These are phyloP conservation scores for Salticus scenicus DNA, from an alignment of 2,888 invertebrate genomes.

Conservation along the genomic window DNA sequence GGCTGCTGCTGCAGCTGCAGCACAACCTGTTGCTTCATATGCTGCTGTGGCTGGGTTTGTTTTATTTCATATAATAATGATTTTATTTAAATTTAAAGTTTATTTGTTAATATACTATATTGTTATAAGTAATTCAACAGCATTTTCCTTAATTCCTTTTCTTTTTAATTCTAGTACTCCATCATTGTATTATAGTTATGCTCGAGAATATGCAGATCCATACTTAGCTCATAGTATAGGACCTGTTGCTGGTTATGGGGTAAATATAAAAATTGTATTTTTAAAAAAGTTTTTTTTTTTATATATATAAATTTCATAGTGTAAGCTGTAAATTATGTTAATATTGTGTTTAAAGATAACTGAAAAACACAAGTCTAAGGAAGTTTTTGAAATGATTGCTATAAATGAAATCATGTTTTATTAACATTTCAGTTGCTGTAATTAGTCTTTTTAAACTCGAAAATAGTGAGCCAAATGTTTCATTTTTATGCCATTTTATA, in stretches of 20 bases:
- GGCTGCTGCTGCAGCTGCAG: conserved; percentile 74
- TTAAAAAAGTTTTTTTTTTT: too few relatives aligned
- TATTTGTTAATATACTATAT: background rate
- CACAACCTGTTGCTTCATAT: conserved; percentile 73
- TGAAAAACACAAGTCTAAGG: too few relatives aligned
- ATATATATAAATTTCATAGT: too few relatives aligned
- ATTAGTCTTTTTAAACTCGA: too few relatives aligned
- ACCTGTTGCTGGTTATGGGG: conserved; percentile 97
- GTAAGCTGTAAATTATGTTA: too few relatives aligned
- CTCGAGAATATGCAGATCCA: conserved; percentile 90
- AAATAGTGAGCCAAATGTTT: too few relatives aligned
- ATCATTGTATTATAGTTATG: conserved; percentile 81
- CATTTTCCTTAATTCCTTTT: background rate
- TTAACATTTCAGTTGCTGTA: too few relatives aligned
- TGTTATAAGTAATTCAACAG: background rate
- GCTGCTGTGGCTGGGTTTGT: conserved; percentile 73
- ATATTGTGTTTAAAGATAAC: too few relatives aligned
- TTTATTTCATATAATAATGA: background rate
- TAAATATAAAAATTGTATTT: conserved; percentile 78
- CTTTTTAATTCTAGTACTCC: conserved; percentile 43
- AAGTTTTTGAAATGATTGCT: too few relatives aligned
- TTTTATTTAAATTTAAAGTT: background rate
- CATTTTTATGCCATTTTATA: too few relatives aligned
- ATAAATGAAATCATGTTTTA: too few relatives aligned
- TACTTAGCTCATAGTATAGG: conserved; percentile 96